Conservation (phyloP, 2,797 vertebrate genomes). For the Acanthurus lineatus region DNA sequence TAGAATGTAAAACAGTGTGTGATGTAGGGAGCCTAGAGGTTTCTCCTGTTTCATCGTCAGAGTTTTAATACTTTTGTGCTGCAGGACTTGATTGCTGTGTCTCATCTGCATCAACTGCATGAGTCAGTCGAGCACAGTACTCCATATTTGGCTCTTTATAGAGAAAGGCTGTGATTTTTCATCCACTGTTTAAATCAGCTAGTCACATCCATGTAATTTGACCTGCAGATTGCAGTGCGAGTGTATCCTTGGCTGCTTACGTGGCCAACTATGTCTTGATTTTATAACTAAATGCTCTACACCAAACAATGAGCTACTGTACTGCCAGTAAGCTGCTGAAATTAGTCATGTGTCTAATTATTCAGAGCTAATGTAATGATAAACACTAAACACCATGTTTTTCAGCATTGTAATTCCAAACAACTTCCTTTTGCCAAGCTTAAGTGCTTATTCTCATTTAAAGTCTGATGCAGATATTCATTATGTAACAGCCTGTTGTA, state of each 20-base stretch:
- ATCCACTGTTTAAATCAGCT: conserved; percentile 5
- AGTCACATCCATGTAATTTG: conserved; percentile 21
- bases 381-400: conserved; percentile 29
- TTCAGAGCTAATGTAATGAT: conserved; percentile 23
- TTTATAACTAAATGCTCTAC: conserved; percentile 5
- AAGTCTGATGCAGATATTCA: not conserved
- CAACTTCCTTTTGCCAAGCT: conserved; percentile 31
- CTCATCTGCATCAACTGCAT: conserved; percentile 11
- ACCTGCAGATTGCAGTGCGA: conserved; percentile 1
- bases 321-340: conserved; percentile 51
- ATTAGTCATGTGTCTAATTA: conserved; percentile 39
- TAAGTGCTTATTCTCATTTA: not conserved
- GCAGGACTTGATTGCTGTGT: not conserved
- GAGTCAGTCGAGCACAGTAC: conserved; percentile 42
- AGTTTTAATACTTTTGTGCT: not conserved
- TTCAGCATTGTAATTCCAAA: conserved; percentile 21
- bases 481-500: conserved; percentile 17
- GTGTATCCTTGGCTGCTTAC: conserved; percentile 1
- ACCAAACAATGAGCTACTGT: conserved; percentile 39
- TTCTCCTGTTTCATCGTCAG: conserved; percentile 14
- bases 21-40: conserved; percentile 5
- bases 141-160: conserved; percentile 68
- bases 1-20: conserved; percentile 28
- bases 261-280: not conserved
- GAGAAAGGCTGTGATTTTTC: conserved; percentile 28